Evolutionary conservation across 2,113 vertebrate genomes (phyloP).

Genomic region (Oreochromis spilurus): DNA sequence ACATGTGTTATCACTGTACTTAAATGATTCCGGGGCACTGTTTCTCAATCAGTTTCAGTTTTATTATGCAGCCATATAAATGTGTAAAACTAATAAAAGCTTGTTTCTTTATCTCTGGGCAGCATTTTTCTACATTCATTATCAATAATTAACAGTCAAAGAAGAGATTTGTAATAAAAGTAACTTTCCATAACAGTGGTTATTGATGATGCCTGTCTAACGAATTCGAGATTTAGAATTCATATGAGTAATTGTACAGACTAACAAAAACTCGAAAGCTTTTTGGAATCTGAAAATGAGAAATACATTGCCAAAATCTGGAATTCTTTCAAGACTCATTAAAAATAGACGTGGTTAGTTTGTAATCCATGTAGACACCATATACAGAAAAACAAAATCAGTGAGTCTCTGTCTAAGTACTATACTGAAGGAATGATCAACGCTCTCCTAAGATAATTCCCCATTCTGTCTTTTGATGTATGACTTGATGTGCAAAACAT

Average conservation of each 20-base stretch:
- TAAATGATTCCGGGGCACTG: slow-evolving; percentile 4
- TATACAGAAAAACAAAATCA: not conserved
- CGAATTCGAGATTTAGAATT: not conserved
- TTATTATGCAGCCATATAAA: not conserved
- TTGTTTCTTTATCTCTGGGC: not conserved
- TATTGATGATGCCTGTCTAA: not conserved
- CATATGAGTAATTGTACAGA: not conserved
- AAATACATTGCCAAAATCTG: not conserved
- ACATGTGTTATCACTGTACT: slow-evolving; percentile 1
- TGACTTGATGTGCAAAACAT: not conserved
- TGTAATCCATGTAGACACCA: not conserved
- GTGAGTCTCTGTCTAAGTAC: not conserved
- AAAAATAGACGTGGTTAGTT: not conserved
- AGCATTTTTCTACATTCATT: not conserved
- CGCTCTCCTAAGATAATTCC: not conserved
- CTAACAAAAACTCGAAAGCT: not conserved
- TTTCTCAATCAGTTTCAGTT: not conserved
- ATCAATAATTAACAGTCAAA: not conserved
- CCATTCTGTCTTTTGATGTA: not conserved
- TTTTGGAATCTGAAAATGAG: not conserved
- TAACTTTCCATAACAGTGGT: not conserved
- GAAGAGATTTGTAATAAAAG: not conserved
- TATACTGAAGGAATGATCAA: not conserved
- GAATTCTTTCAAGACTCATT: not conserved
- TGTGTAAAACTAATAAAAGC: slow-evolving; percentile 10